Conservation (phyloP, 2,888 invertebrate genomes). For the Acronicta aceris region DNA sequence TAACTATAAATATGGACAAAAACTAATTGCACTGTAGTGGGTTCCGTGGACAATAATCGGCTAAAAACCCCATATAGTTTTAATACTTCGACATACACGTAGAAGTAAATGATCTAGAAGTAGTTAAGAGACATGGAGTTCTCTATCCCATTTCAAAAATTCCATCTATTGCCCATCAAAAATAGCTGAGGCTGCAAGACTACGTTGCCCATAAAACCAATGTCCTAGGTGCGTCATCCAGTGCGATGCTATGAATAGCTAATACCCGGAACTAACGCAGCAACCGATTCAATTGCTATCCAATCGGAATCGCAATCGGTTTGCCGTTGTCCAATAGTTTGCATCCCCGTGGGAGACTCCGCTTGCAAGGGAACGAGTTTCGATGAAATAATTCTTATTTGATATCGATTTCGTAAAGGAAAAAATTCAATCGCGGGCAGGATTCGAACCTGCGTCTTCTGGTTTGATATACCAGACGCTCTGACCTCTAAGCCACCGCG, state of each 20-base stretch:
- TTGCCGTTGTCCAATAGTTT: slow-evolving; percentile 37
- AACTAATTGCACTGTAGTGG: no score
- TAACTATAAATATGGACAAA: no score
- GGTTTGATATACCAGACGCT: no score
- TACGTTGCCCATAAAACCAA: slow-evolving; percentile 40
- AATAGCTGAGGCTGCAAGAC: slow-evolving; percentile 28
- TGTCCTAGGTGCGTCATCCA: slow-evolving; percentile 26
- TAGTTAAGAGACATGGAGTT: not conserved
- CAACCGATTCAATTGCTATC: slow-evolving; percentile 38
- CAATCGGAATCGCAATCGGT: slow-evolving; percentile 40
- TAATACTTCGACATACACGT: no score
- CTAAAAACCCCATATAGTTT: not conserved
- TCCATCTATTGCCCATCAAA: slow-evolving; percentile 24
- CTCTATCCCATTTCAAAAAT: slow-evolving; percentile 22
- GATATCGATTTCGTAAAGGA: not conserved
- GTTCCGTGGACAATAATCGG: no score
- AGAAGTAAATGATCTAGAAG: not conserved
- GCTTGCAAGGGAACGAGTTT: slow-evolving; percentile 31
- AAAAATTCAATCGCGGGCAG: no score
- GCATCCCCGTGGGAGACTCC: slow-evolving; percentile 15
- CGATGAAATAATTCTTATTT: slow-evolving; percentile 18
- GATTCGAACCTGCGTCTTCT: no score
- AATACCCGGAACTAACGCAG: slow-evolving; percentile 50
- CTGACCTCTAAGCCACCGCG: no score
- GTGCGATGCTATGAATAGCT: slow-evolving; percentile 49